Conservation (phyloP, 1,140 invertebrate genomes). For the Magallana gigas region DNA sequence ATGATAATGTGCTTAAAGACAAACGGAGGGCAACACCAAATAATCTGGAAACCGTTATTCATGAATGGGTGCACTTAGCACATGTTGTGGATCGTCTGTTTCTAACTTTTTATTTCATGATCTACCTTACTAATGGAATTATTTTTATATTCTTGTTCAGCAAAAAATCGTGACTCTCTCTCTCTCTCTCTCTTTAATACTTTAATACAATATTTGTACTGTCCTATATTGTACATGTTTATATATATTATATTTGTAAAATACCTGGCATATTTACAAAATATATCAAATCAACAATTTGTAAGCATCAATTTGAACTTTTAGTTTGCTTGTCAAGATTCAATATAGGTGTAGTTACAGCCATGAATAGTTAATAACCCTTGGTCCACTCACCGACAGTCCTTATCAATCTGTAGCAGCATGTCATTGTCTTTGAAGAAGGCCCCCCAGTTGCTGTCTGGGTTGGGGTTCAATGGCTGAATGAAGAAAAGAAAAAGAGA, state of each 20-base stretch:
- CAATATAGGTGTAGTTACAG: too few relatives aligned
- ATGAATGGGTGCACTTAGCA: slow-evolving; percentile 16
- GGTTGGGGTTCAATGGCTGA: slow-evolving; percentile 95
- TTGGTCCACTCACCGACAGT: slow-evolving; percentile 86
- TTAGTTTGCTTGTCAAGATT: too few relatives aligned
- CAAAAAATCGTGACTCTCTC: background rate
- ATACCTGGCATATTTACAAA: too few relatives aligned
- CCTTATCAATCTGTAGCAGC: slow-evolving; percentile 97
- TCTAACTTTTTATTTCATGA: background rate
- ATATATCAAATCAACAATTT: too few relatives aligned
- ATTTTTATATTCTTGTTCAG: background rate
- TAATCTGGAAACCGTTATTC: background rate
- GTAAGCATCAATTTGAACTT: too few relatives aligned
- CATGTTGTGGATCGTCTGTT: background rate
- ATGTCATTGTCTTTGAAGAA: slow-evolving; percentile 99
- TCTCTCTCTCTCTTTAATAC: too few relatives aligned
- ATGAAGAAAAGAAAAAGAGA: slow-evolving; percentile 38
- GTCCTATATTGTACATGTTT: too few relatives aligned
- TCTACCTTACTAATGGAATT: background rate
- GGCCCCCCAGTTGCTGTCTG: slow-evolving; percentile 94
- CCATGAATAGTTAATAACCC: too few relatives aligned
- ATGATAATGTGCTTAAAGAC: background rate
- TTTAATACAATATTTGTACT: too few relatives aligned
- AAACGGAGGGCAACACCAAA: background rate
- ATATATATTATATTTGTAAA: too few relatives aligned